A percentile compares a stretch with the other conserved stretches of the same genome.
phyloP scores from a whole-genome alignment of 2,797 vertebrate genomes.

The Mus caroli region DNA sequence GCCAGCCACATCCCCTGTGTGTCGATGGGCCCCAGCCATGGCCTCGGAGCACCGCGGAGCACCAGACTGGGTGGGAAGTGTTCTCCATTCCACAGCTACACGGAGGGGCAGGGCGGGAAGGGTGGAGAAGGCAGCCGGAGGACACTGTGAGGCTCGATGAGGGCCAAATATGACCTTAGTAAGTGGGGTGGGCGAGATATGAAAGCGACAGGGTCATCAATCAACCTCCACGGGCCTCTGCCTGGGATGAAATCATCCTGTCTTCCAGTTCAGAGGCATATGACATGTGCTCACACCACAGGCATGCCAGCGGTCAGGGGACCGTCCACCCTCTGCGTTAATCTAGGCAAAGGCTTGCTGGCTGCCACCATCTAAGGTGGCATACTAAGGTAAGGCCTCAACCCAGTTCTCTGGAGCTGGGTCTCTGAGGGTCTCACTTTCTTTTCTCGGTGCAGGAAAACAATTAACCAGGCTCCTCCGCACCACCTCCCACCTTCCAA shows the following conservation, averaged over 20 bases:
- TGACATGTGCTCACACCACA: conserved; percentile 36
- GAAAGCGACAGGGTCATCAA: conserved; percentile 67
- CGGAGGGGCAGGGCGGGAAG: conserved; percentile 44
- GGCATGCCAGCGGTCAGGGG: conserved; percentile 55
- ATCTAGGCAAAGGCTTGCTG: neutral
- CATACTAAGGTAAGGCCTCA: neutral
- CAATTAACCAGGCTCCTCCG: no score
- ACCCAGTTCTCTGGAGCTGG: neutral
- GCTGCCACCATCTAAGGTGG: neutral
- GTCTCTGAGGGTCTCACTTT: neutral
- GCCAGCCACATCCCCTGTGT: conserved; percentile 81
- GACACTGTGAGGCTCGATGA: conserved; percentile 18
- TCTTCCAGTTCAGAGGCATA: conserved; percentile 11
- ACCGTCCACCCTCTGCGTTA: conserved; percentile 56
- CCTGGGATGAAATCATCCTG: conserved; percentile 74
- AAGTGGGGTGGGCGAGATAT: neutral
- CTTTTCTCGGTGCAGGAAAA: neutral
- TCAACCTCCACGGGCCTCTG: conserved; percentile 66
- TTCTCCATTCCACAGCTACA: conserved; percentile 72
- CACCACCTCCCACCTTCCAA: neutral
- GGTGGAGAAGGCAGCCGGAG: conserved; percentile 42
- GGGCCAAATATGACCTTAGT: conserved; percentile 81
- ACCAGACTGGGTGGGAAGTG: neutral
- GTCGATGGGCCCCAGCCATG: conserved; percentile 77
- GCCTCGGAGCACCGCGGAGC: conserved; percentile 76